Base-by-base conservation (phyloP, 2,113 vertebrate genomes). In the Gallinago undulata region DNA sequence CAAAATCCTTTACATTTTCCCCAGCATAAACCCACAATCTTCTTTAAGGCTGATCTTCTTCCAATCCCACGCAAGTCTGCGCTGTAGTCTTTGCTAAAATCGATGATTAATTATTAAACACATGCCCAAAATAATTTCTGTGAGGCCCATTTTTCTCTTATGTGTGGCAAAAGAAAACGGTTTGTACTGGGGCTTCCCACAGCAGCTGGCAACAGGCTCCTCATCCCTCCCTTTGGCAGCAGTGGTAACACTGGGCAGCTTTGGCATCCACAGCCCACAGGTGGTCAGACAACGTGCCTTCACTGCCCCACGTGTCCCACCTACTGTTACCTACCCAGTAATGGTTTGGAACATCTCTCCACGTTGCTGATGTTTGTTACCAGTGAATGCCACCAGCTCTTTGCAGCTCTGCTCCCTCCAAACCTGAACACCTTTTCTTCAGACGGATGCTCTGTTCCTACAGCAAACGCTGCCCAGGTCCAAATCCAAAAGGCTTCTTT, bases 11-110 rank as follows among this genome's bases (percentile, higher is more conserved):
- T 73, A 93, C 80, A 82, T 96, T 96, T 94, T 89, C 70, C 94
- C 88, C 86, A 50, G 80, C 82, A 93, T 73, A 96, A 97, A 96
- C 79, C 92, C 94, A 89, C 95, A 94, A 95, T 96, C 96, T 97
- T 95, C 93, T 96, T 96, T 96, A 95, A 68, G 92, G 94, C 88
- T 96, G 86, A 96, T 96, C 95, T 96, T 94, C 88, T 90, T 84
- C 88, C 94, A 96, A 94, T 91, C 91, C 89, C 92, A 95, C 21
- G 39, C 95, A 89, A 87, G 91, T 74, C 92, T 83, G 72, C 57
- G 90, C 95, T 60, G 90, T 68, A 68, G 85, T 39, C 84, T 87
- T 94, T 76, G 62, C 91, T 91, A 89, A 96, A 95, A 96, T 94
- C 18, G 1, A 91, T 75, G 53, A 96, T 96, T 92, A 91, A 90